These are phyloP conservation scores for Macrotus californicus DNA, from an alignment of 2,113 vertebrate genomes.

Conservation along the genomic window DNA sequence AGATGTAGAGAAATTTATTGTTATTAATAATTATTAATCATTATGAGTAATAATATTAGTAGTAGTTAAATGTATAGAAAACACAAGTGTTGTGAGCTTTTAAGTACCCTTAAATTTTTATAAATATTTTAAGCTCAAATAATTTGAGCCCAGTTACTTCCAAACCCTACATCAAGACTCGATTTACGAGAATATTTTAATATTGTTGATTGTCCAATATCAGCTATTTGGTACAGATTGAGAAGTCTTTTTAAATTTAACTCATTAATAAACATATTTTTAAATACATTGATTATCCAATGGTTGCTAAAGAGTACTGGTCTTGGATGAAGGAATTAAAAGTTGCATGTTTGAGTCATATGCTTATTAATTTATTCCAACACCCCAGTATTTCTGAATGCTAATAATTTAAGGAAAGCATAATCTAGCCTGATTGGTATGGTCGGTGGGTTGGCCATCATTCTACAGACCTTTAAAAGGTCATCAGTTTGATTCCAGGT, in stretches of 20 bases:
- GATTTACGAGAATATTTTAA: not conserved
- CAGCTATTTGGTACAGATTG: not conserved
- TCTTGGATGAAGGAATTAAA: not conserved
- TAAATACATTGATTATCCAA: not conserved
- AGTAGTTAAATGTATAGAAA: not conserved
- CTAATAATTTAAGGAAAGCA: not conserved
- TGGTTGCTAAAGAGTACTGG: not conserved
- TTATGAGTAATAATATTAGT: not conserved
- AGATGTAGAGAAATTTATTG: not conserved
- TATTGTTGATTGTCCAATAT: not conserved
- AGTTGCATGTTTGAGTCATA: not conserved
- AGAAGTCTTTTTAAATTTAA: not conserved
- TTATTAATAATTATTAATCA: not conserved
- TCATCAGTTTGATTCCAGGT: too few species aligned
- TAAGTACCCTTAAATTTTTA: not conserved
- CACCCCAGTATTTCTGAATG: not conserved
- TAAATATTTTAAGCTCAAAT: not conserved
- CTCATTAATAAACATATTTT: not conserved
- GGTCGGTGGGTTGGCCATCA: too few species aligned
- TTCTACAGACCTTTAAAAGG: too few species aligned
- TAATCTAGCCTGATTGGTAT: not conserved
- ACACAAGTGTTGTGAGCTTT: not conserved
- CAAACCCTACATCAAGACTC: not conserved
- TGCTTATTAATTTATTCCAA: not conserved
- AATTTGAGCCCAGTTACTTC: not conserved